These are phyloP conservation scores for Odontomyia ornata DNA, from an alignment of 2,888 invertebrate genomes.

Conservation along the genomic window DNA sequence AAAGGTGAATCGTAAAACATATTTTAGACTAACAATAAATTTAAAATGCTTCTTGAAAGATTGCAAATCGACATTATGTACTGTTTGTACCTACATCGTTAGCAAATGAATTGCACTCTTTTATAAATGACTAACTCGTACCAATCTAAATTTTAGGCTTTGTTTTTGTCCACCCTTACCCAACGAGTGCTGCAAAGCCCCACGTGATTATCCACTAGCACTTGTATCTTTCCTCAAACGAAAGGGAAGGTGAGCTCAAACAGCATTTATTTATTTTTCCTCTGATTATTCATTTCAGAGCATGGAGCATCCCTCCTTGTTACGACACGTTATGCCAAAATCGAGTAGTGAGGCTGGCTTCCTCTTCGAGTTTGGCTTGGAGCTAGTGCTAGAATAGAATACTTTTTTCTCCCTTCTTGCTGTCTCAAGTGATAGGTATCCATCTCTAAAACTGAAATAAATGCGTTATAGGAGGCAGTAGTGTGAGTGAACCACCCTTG, in stretches of 20 bases:
- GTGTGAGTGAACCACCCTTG: neutral
- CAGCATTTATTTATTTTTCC: conserved; percentile 43
- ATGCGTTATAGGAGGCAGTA: conserved; percentile 7
- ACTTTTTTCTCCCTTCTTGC: neutral
- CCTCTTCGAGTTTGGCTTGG: neutral
- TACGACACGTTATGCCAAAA: neutral
- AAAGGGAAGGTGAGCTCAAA: conserved; percentile 34
- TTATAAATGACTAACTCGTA: no score
- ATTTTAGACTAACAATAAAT: no score
- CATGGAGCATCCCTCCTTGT: conserved; percentile 11
- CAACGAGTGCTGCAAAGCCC: neutral
- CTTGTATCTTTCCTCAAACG: neutral
- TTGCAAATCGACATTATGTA: no score
- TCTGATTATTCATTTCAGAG: conserved; percentile 42
- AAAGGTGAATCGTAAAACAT: no score
- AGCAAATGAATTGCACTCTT: no score
- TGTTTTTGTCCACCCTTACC: neutral
- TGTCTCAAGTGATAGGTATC: conserved; percentile 12
- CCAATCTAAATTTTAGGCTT: neutral
- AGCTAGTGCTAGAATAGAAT: conserved; percentile 34
- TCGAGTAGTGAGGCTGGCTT: neutral
- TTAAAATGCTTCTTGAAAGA: no score
- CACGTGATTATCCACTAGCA: conserved; percentile 21
- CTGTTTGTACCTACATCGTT: no score
- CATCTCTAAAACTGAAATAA: conserved; percentile 41